Evolutionary conservation across 1,140 invertebrate species (phyloP), one percentile per base, ranked within the genome.

Genomic region (Aphaenogaster rudis): DNA sequence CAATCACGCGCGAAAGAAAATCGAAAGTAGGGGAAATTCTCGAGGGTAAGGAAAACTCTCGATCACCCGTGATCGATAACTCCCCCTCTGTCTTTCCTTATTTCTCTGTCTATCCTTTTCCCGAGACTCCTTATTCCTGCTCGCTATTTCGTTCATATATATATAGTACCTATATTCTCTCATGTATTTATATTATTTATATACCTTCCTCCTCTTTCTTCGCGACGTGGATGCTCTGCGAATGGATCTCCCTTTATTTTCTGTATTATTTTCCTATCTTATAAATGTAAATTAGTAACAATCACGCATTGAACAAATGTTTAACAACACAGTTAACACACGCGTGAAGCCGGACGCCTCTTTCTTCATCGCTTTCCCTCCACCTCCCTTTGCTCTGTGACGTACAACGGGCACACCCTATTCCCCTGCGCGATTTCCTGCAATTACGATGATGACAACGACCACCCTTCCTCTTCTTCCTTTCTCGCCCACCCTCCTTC

Each of bases 241-340:
- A 52, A 45, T 28, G 45, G 54, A 54, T 1, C 15, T 76, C 48
- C 57, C 36, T 81, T 13, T 39, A 45, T 54, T 66, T 48, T 84
- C 48, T 54, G 54, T 63, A 11, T 78, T 28, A 28, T 28, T 28
- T 28, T 86, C 48, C 52, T 77, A 33, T 61, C 85, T 91, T 91
- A 91, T 50, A 90, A 88, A 76, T 91, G 72, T 91, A 92, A 81
- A 81, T 87, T 86, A 90, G 80, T 92, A 92, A 92, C 91, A 92
- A 91, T 90, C 86, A 88, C 67, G 71, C 64, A 87, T 82, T 91
- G 87, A 88, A 91, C 90, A 92, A 28, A 90, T 92, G 88, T 92
- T 91, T 82, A 92, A 91, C 91, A 92, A 92, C 21, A 84, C 77
- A 79, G 54, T 79, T 82, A 90, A 87, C 67, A 81, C 79, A 67